Evolutionary conservation across 2,797 vertebrate genomes (phyloP).

Genomic region (Hoplostethus mediterraneus): DNA sequence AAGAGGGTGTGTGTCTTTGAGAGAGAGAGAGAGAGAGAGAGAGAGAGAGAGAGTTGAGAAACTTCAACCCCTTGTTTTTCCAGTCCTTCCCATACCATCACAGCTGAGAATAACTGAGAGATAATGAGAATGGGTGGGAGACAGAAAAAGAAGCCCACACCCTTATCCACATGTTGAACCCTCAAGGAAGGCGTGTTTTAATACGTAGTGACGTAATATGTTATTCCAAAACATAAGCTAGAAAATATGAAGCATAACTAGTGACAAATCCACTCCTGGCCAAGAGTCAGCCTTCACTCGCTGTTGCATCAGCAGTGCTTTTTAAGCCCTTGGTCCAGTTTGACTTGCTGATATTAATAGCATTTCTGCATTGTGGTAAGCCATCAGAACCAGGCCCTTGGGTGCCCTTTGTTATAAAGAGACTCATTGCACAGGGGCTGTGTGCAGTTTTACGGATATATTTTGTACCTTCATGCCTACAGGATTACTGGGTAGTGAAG

Average conservation of each 20-base stretch:
- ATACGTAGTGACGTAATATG: not conserved
- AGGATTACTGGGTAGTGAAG: no score
- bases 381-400: no score
- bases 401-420: no score
- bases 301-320: no score
- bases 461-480: no score
- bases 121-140: conserved; percentile 9
- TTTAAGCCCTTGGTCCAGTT: no score
- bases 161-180: not conserved
- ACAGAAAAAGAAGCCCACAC: not conserved
- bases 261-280: not conserved
- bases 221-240: not conserved
- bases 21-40: not conserved
- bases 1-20: not conserved
- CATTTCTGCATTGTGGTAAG: no score
- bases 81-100: conserved; percentile 43
- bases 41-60: not conserved
- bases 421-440: no score
- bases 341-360: no score
- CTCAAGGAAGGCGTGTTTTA: not conserved
- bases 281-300: not conserved
- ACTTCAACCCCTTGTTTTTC: conserved; percentile 15
- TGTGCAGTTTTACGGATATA: no score
- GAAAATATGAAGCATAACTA: not conserved
- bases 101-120: conserved; percentile 22